These are phyloP conservation scores for Chaenocephalus aceratus DNA, from an alignment of 2,113 vertebrate species.

Conservation along the genomic window DNA sequence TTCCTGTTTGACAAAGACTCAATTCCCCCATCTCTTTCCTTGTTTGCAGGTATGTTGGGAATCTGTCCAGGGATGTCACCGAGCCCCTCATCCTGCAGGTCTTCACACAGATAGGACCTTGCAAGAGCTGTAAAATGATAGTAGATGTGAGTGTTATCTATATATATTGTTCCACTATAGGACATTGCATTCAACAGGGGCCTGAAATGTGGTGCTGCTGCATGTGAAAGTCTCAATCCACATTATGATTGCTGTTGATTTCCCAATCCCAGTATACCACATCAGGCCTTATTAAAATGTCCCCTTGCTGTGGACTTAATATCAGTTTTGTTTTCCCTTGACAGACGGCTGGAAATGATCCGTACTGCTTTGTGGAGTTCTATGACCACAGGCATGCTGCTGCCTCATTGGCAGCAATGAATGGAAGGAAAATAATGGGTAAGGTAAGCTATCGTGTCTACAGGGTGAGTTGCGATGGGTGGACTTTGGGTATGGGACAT, in stretches of 20 bases:
- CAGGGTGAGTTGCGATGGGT: slow-evolving; percentile 85
- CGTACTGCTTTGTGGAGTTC: slow-evolving; percentile 99
- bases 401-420: slow-evolving; percentile 97
- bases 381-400: slow-evolving; percentile 98
- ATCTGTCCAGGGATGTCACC: slow-evolving; percentile 97
- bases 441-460: slow-evolving; percentile 94
- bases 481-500: slow-evolving; percentile 42
- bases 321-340: slow-evolving; percentile 62
- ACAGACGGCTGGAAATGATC: slow-evolving; percentile 97
- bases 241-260: not conserved
- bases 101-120: slow-evolving; percentile 98
- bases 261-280: not conserved
- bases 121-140: slow-evolving; percentile 99
- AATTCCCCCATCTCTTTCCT: slow-evolving; percentile 28
- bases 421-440: slow-evolving; percentile 99
- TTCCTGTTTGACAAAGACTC: slow-evolving; percentile 76
- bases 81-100: slow-evolving; percentile 98
- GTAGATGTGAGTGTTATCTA: slow-evolving; percentile 90
- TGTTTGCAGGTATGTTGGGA: slow-evolving; percentile 94
- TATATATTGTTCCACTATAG: not conserved
- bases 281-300: not conserved
- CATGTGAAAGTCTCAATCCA: not conserved
- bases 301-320: slow-evolving; percentile 28
- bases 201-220: not conserved
- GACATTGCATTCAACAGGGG: not conserved